Evolutionary conservation across 2,888 invertebrate species (phyloP).

Genomic region (Spilosoma lubricipeda): DNA sequence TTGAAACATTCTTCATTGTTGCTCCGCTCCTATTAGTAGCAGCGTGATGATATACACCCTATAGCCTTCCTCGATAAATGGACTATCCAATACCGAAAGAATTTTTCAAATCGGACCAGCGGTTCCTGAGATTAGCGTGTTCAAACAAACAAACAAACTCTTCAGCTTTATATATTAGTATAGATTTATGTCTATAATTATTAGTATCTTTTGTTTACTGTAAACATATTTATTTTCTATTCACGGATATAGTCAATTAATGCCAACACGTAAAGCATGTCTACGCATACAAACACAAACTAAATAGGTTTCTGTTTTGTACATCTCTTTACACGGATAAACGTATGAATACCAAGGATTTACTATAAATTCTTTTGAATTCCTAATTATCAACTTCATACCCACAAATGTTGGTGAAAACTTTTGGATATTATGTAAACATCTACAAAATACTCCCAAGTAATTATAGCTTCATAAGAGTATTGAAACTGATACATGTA

Average conservation of each 20-base stretch:
- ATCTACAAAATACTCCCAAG: not conserved
- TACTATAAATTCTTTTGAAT: not conserved
- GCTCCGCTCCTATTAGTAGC: too few species aligned
- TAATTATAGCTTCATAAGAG: slow-evolving; percentile 1
- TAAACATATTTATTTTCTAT: not conserved
- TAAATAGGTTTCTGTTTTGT: not conserved
- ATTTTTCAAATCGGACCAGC: too few species aligned
- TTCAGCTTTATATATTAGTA: too few species aligned
- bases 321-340: not conserved
- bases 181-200: too few species aligned
- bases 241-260: not conserved
- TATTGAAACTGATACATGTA: slow-evolving; percentile 3
- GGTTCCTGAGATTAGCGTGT: too few species aligned
- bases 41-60: too few species aligned
- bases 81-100: too few species aligned
- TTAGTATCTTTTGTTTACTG: not conserved
- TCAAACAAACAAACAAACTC: too few species aligned
- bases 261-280: not conserved
- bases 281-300: not conserved
- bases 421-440: not conserved
- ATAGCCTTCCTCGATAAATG: too few species aligned
- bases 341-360: not conserved
- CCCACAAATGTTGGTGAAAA: not conserved
- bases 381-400: not conserved
- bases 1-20: too few species aligned